Evolutionary conservation across 2,113 vertebrate genomes (phyloP), one percentile per base, ranked within the genome.

Genomic region (Cephalophus harveyi): DNA sequence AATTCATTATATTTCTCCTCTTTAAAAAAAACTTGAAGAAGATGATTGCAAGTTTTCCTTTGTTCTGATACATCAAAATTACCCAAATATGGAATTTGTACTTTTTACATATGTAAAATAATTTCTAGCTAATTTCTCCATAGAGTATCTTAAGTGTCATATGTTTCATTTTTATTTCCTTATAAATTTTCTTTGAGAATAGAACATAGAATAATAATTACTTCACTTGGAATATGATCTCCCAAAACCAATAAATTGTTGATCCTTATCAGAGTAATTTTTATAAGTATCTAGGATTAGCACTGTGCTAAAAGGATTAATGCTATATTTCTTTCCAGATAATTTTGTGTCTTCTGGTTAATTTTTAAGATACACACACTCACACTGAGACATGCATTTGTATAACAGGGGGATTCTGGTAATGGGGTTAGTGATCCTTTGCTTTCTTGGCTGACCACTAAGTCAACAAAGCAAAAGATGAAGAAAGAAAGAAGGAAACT

Each of bases 131-230:
- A 95, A 85, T 92, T 90, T 96, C 43, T 64, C 67, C 36, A 86
- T 84, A 85, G 90, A 96, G 86, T 92, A 8, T 95, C 48, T 88
- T 81, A 83, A 85, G 43, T 71, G 36, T 86, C 48, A 89, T 57
- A 85, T 40, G 30, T 90, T 95, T 90, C 92, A 76, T 57, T 96
- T 97, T 98, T 94, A 97, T 85, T 90, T 89, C 52, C 71, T 86
- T 97, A 82, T 96, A 97, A 90, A 96, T 96, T 96, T 96, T 7
- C 81, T 95, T 95, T 43, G 78, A 87, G 46, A 95, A 96, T 95
- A 97, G 64, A 94, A 59, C 79, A 95, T 97, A 88, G 96, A 96
- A 91, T 81, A 92, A 62, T 92, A 94, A 88, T 94, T 50, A 95
- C n/a, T 95, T 96, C 84, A 71, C 92, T 96, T 96, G 57, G 21